Evolutionary conservation across 2,113 vertebrate species (phyloP).

Genomic region (Eulemur rufifrons): DNA sequence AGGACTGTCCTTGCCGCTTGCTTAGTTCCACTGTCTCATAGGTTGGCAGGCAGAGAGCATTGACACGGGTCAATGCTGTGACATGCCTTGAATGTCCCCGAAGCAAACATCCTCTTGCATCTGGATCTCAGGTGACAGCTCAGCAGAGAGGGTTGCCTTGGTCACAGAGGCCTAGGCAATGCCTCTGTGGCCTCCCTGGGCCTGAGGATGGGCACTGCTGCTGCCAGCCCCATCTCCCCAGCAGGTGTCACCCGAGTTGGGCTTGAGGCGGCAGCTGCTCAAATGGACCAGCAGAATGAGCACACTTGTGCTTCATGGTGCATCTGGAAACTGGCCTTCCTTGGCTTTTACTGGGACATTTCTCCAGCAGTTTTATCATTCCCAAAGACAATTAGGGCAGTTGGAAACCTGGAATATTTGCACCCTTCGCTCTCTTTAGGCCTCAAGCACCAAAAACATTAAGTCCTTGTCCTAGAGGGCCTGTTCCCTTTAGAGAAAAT

Average conservation of each 20-base stretch:
- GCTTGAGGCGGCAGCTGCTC: constrained; percentile 54
- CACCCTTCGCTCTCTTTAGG: constrained; percentile 44
- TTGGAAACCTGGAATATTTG: constrained; percentile 65
- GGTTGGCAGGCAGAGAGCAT: neutral
- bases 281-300: constrained; percentile 67
- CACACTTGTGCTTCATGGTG: constrained; percentile 54
- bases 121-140: neutral
- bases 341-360: constrained; percentile 48
- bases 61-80: neutral
- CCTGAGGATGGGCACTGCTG: constrained; percentile 23
- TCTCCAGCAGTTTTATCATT: constrained; percentile 81
- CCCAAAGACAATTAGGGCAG: constrained; percentile 69
- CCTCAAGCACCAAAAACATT: constrained; percentile 54
- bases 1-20: neutral
- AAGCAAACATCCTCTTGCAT: constrained; percentile 50
- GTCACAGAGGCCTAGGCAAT: constrained; percentile 13
- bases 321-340: constrained; percentile 72
- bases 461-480: neutral
- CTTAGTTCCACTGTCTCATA: neutral
- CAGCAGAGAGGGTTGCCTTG: neutral
- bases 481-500: constrained; percentile 44
- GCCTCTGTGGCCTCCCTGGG: neutral
- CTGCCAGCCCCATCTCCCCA: constrained; percentile 55
- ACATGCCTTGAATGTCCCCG: neutral
- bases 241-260: constrained; percentile 76